Evolutionary conservation across 2,113 vertebrate genomes (phyloP), one percentile per base, ranked within the genome.

Genomic region (Pelecanoides urinatrix): DNA sequence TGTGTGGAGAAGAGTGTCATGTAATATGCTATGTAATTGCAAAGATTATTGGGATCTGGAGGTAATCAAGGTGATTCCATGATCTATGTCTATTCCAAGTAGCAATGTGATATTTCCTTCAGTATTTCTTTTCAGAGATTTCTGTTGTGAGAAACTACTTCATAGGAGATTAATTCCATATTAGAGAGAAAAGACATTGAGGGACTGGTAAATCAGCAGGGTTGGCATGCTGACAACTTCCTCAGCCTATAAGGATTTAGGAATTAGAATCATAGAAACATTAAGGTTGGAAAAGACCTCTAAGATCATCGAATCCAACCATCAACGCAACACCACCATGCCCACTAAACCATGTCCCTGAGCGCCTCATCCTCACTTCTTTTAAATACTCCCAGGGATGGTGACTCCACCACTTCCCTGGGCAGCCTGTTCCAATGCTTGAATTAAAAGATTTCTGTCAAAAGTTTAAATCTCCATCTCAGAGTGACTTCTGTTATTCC

Each of bases 391-490:
- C 13, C 40, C 40, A 40, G 40, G 40, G 40, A 40, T 40, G 40
- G 40, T 40, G 40, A 40, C 40, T 40, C 40, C 10, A 40, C 40
- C 40, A 40, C 40, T 40, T 40, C 40, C 40, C 40, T 40, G 40
- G 40, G 40, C 11, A 40, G 40, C 40, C 40, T 40, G 40, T 40
- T 40, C 40, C 40, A 40, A 13, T 40, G 40, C 40, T 40, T 40
- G 40, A 40, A 40, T 94, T 70, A 83, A 59, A 89, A 95, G 65
- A 74, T 92, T 86, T 77, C 45, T 92, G 89, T 94, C 86, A 70
- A 22, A 89, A 86, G 65, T 86, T 91, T 56, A 76, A 84, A 77
- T 74, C 59, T 92, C 20, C 13, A 3, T 61, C 68, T 86, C 19
- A 27, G 45, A 45, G 25, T 62, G 29, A n/a, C 15, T 94, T 90